Conservation (phyloP, 2,888 invertebrate genomes). For the Polylopha cassiicola region DNA sequence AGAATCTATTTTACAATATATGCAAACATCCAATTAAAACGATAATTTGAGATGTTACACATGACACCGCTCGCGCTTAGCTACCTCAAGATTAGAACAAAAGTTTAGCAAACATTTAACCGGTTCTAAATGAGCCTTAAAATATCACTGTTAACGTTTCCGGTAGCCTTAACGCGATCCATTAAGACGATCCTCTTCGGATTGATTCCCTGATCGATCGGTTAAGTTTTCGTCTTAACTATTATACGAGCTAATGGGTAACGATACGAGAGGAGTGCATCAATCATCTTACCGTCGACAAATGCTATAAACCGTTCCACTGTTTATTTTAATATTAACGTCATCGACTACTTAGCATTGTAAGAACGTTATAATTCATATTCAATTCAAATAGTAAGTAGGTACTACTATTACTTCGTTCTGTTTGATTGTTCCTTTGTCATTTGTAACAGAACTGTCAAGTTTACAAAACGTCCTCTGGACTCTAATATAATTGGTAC, state of each 20-base stretch:
- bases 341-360: constrained; percentile 21
- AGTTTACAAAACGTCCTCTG: constrained; percentile 19
- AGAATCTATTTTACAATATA: no score
- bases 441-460: constrained; percentile 15
- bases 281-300: constrained; percentile 67
- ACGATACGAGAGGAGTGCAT: constrained; percentile 61
- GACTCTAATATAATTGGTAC: constrained; percentile 16
- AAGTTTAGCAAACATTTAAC: constrained; percentile 9
- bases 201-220: constrained; percentile 75
- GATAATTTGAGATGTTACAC: no score
- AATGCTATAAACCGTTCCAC: no score
- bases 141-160: constrained; percentile 44
- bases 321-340: constrained; percentile 39
- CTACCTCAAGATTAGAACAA: no score
- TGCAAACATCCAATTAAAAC: no score
- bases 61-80: no score
- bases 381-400: no score
- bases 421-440: constrained; percentile 16
- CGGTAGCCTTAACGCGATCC: constrained; percentile 67
- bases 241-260: constrained; percentile 71
- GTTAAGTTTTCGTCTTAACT: constrained; percentile 59
- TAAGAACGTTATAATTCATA: no score
- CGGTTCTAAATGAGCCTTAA: constrained; percentile 11
- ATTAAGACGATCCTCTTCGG: constrained; percentile 57
- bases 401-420: constrained; percentile 3